Evolutionary conservation across 2,888 invertebrate species (phyloP).

Genomic region (Acrobasis consociella): DNA sequence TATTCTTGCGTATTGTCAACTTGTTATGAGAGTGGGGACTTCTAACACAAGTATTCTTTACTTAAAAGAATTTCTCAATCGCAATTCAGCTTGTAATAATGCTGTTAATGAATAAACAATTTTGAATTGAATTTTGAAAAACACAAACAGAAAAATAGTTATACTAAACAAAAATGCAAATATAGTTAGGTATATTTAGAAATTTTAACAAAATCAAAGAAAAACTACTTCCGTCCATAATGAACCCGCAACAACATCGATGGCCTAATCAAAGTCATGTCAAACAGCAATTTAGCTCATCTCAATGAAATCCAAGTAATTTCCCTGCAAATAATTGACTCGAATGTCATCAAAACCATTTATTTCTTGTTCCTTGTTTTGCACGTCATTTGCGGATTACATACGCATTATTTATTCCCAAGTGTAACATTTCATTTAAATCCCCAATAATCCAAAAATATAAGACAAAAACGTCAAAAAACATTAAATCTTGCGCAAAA

Average conservation of each 20-base stretch:
- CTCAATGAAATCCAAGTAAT: neutral
- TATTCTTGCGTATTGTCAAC: too few species aligned
- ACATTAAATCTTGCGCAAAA: slow-evolving; percentile 40
- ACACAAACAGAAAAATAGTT: too few species aligned
- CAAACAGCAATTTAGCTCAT: neutral
- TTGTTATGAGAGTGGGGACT: too few species aligned
- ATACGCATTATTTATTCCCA: neutral
- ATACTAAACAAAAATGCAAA: too few species aligned
- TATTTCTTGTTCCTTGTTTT: slow-evolving; percentile 9
- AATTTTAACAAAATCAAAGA: neutral
- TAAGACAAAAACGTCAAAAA: slow-evolving; percentile 38
- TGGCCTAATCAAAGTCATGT: slow-evolving; percentile 2
- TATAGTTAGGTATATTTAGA: too few species aligned
- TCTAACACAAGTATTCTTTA: too few species aligned
- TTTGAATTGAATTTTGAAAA: too few species aligned
- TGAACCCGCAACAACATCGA: neutral
- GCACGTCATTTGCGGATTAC: slow-evolving; percentile 19
- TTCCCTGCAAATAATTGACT: neutral
- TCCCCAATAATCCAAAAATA: slow-evolving; percentile 38
- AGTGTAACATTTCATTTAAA: slow-evolving; percentile 26
- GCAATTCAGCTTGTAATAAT: too few species aligned
- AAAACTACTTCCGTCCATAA: neutral
- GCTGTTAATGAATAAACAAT: too few species aligned
- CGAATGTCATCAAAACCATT: neutral
- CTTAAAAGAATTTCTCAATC: too few species aligned